Percentiles rank a stretch among this genome's conserved stretches.
Conservation (phyloP, 2,113 vertebrate species). For the Ammodytes marinus region DNA sequence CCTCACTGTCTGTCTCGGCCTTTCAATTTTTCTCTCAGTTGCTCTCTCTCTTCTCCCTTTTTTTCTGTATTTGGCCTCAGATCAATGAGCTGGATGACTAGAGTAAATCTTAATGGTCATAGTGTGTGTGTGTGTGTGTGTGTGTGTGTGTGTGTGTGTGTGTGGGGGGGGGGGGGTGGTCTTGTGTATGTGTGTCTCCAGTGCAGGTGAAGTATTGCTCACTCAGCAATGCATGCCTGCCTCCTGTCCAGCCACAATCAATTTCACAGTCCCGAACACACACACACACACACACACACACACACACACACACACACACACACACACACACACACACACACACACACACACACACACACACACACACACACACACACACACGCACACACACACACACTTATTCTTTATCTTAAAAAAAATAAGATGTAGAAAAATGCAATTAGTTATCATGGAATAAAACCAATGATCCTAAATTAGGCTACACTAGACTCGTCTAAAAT, state of each 20-base stretch:
- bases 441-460: too few relatives aligned
- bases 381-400: neutral
- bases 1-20: constrained; percentile 38
- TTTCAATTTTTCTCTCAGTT: constrained; percentile 49
- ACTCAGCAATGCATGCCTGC: constrained; percentile 81
- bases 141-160: constrained; percentile 17
- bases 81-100: constrained; percentile 73
- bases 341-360: neutral
- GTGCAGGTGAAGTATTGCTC: constrained; percentile 78
- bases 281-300: constrained; percentile 28
- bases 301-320: constrained; percentile 18
- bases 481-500: too few relatives aligned
- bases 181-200: neutral
- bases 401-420: too few relatives aligned
- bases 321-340: constrained; percentile 17
- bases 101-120: constrained; percentile 75
- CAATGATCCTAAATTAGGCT: too few relatives aligned
- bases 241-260: constrained; percentile 81
- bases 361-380: neutral
- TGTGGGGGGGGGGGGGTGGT: neutral
- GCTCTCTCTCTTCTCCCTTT: constrained; percentile 26
- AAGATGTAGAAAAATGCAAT: neutral
- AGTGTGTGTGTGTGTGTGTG: constrained; percentile 55
- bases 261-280: constrained; percentile 58
- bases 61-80: constrained; percentile 54